Conservation (phyloP, 2,113 vertebrate genomes). For the Pseudopodoces humilis region DNA sequence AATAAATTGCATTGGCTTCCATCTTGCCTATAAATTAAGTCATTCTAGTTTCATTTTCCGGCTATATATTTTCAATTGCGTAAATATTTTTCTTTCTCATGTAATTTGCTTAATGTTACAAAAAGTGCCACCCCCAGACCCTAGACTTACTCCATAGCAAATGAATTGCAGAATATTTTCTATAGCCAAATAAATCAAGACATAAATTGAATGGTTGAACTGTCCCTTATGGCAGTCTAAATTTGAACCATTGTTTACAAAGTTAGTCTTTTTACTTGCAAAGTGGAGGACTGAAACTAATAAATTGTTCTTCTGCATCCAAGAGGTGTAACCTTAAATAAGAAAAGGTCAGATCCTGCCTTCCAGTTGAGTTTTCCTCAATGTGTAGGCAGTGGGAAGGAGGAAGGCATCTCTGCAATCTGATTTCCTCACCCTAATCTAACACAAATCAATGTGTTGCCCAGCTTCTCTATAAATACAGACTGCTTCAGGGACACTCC, state of each 20-base stretch:
- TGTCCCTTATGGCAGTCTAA: not conserved
- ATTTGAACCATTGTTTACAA: conserved; percentile 6
- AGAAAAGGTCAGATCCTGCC: conserved; percentile 1
- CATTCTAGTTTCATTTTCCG: conserved; percentile 16
- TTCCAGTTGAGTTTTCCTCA: not conserved
- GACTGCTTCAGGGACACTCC: not conserved
- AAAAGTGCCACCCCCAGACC: not conserved
- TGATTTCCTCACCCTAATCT: not conserved
- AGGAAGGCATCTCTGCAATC: not conserved
- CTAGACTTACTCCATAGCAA: not conserved
- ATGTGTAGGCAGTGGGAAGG: not conserved
- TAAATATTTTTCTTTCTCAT: conserved; percentile 17
- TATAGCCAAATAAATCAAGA: not conserved
- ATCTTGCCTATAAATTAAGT: conserved; percentile 32
- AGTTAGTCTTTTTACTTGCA: not conserved
- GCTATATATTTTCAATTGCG: conserved; percentile 1
- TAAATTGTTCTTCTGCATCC: conserved; percentile 19
- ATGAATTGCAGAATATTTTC: not conserved
- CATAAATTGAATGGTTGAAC: not conserved
- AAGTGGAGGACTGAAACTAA: not conserved
- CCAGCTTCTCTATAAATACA: not conserved
- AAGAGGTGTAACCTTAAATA: not conserved
- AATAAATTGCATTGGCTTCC: conserved; percentile 8
- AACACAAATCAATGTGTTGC: not conserved
- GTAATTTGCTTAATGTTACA: not conserved